Percentiles rank a stretch among this genome's conserved stretches.
Evolutionary conservation across 2,888 invertebrate species (phyloP).

Genomic region (Onthophagus sagittarius): DNA sequence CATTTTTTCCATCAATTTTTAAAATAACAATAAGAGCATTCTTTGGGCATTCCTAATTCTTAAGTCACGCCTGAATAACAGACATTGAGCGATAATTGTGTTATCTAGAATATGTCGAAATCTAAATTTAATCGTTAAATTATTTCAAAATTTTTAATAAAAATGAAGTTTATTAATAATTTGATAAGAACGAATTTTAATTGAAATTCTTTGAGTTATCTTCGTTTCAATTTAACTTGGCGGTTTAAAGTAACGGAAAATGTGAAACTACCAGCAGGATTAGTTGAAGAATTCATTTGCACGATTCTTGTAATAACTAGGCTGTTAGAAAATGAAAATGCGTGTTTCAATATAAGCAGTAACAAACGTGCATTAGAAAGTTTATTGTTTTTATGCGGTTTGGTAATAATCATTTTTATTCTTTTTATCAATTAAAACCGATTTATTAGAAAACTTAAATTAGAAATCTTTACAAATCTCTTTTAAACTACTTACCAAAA

Average conservation of each 20-base stretch:
- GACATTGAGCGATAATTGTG: no score
- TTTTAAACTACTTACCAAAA: no score
- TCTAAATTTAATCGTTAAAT: no score
- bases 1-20: not conserved
- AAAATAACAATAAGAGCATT: not conserved
- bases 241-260: not conserved
- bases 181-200: no score
- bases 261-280: not conserved
- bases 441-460: not conserved
- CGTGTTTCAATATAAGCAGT: not conserved
- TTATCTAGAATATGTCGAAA: no score
- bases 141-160: no score
- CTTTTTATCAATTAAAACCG: not conserved
- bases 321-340: not conserved
- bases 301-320: not conserved
- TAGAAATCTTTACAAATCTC: not conserved
- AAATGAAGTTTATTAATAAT: no score
- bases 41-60: no score
- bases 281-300: not conserved
- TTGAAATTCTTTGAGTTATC: no score
- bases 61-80: no score
- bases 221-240: no score
- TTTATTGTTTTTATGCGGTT: not conserved
- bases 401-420: not conserved
- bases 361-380: not conserved